Evolutionary conservation across 2,797 vertebrate species (phyloP).

Genomic region (Macropodus opercularis): DNA sequence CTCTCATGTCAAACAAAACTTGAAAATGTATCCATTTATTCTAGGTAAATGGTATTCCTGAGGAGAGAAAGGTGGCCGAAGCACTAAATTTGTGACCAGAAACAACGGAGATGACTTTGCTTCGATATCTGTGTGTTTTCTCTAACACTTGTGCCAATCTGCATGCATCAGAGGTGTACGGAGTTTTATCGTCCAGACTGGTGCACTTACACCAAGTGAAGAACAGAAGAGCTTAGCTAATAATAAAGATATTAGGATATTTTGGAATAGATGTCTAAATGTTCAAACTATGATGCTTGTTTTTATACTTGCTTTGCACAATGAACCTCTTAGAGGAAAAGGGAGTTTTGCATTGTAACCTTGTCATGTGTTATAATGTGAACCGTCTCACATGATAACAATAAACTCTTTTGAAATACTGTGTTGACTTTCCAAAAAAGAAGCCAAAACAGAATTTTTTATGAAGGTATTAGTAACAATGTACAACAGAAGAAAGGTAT

Average conservation of each 20-base stretch:
- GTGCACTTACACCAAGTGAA: slow-evolving; percentile 42
- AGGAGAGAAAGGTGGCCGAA: slow-evolving; percentile 96
- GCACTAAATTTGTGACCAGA: slow-evolving; percentile 90
- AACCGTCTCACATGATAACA: slow-evolving; percentile 58
- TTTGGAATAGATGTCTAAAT: slow-evolving; percentile 62
- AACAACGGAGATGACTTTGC: slow-evolving; percentile 3
- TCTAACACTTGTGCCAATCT: slow-evolving; percentile 71
- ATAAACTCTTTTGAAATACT: slow-evolving; percentile 67
- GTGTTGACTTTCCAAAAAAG: slow-evolving; percentile 16
- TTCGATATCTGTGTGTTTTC: slow-evolving; percentile 28
- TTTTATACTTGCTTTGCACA: slow-evolving; percentile 63
- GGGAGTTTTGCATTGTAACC: slow-evolving; percentile 46
- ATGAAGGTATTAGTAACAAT: slow-evolving; percentile 73
- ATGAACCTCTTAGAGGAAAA: slow-evolving; percentile 35
- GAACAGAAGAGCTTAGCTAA: slow-evolving; percentile 25
- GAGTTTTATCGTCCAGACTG: slow-evolving; percentile 39
- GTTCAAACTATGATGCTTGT: slow-evolving; percentile 37
- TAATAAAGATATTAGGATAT: slow-evolving; percentile 43
- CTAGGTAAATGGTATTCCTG: slow-evolving; percentile 99
- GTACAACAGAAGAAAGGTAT: slow-evolving; percentile 78
- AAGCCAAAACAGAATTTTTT: slow-evolving; percentile 52
- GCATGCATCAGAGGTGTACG: slow-evolving; percentile 64
- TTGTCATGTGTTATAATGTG: slow-evolving; percentile 41
- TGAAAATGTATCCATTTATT: slow-evolving; percentile 17
- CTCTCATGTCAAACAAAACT: not conserved